phyloP scores from a whole-genome alignment of 2,888 invertebrate species.

The Eumerus sabulonum region DNA sequence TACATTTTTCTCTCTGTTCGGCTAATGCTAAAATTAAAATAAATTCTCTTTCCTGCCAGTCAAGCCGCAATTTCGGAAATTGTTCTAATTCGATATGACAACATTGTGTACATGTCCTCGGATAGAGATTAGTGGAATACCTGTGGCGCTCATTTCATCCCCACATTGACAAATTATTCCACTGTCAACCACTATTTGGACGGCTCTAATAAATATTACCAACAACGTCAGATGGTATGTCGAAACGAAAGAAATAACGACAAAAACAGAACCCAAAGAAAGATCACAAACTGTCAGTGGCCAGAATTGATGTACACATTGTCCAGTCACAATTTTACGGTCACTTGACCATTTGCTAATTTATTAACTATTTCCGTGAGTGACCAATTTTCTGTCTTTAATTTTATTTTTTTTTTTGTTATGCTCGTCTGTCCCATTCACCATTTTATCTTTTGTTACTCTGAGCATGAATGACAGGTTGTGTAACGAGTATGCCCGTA shows the following conservation, averaged over 20 bases:
- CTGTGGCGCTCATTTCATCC: not conserved
- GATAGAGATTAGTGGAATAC: not conserved
- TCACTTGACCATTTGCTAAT: slow-evolving; percentile 72
- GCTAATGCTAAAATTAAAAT: too few species aligned
- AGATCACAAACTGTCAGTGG: slow-evolving; percentile 52
- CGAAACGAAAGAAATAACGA: slow-evolving; percentile 8
- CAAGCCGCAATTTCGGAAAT: too few species aligned
- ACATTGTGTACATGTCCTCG: too few species aligned
- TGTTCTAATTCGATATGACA: too few species aligned
- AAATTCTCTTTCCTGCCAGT: too few species aligned
- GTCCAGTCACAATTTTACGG: slow-evolving; percentile 71
- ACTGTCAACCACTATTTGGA: slow-evolving; percentile 31
- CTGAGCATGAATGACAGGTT: slow-evolving; percentile 63
- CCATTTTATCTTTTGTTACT: slow-evolving; percentile 27
- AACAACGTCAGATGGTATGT: slow-evolving; percentile 47
- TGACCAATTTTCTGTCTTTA: slow-evolving; percentile 72
- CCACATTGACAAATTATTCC: slow-evolving; percentile 40
- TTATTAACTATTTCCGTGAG: slow-evolving; percentile 73
- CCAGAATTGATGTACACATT: slow-evolving; percentile 66
- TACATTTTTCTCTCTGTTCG: too few species aligned
- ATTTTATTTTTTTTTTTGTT: too few species aligned
- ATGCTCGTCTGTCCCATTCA: slow-evolving; percentile 1
- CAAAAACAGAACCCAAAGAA: slow-evolving; percentile 8
- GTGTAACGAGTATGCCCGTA: slow-evolving; percentile 19
- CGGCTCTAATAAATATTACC: slow-evolving; percentile 39